Percentiles rank a stretch among this genome's conserved stretches.
phyloP scores from a whole-genome alignment of 2,113 vertebrate genomes.

The Peromyscus maniculatus region DNA sequence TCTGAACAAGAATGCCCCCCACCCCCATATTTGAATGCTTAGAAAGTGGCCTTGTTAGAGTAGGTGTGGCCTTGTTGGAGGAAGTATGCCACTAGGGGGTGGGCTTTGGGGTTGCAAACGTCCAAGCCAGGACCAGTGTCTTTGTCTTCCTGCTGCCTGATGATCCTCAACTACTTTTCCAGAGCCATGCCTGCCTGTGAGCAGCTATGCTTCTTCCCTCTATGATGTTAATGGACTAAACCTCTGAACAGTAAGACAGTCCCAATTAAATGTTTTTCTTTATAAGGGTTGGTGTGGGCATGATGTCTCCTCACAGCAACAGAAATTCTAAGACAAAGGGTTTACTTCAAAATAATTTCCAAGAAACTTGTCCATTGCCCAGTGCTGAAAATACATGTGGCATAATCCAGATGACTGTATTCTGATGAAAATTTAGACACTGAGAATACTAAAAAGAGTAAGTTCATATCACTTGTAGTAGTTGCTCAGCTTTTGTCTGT shows the following conservation, averaged over 20 bases:
- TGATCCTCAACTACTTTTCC: background rate
- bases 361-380: background rate
- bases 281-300: background rate
- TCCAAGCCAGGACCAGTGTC: background rate
- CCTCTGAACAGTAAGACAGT: background rate
- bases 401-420: background rate
- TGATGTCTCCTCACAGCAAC: background rate
- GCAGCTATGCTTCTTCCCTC: background rate
- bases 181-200: background rate
- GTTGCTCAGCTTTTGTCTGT: background rate
- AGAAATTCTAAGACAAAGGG: background rate
- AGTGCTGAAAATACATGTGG: background rate
- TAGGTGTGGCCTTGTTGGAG: background rate
- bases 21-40: background rate
- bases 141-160: background rate
- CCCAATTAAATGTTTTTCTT: background rate
- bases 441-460: constrained; percentile 13
- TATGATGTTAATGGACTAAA: background rate
- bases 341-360: background rate
- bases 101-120: background rate
- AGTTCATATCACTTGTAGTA: background rate
- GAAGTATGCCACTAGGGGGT: too few species aligned
- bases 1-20: background rate
- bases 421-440: background rate
- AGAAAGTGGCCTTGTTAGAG: background rate